phyloP scores from a whole-genome alignment of 2,888 invertebrate genomes.

The Shargacucullia verbasci region DNA sequence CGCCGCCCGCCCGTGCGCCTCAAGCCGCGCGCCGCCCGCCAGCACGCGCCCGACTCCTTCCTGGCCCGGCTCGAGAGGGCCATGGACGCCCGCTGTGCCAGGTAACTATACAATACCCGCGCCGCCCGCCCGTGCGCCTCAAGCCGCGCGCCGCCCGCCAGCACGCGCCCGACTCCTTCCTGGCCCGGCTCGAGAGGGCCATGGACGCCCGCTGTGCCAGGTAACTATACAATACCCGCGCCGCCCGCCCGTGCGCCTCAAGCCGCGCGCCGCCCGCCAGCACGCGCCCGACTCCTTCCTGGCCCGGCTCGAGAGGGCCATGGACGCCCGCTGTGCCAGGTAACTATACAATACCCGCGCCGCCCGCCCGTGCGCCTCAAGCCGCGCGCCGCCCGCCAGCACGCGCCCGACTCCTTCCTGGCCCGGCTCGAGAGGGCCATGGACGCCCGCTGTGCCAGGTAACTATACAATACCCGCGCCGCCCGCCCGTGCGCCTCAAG shows the following conservation, averaged over 20 bases:
- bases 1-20: conserved; percentile 81
- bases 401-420: conserved; percentile 87
- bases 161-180: conserved; percentile 83
- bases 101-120: conserved; percentile 95
- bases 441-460: conserved; percentile 93
- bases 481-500: conserved; percentile 79
- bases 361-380: conserved; percentile 80
- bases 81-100: conserved; percentile 93
- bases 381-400: conserved; percentile 33
- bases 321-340: conserved; percentile 94
- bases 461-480: conserved; percentile 93
- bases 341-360: conserved; percentile 93
- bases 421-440: conserved; percentile 92
- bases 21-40: conserved; percentile 3
- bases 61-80: conserved; percentile 92
- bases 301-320: conserved; percentile 91
- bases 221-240: conserved; percentile 94
- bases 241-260: conserved; percentile 80
- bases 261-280: not conserved
- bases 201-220: conserved; percentile 94
- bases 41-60: conserved; percentile 82
- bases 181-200: conserved; percentile 92
- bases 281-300: conserved; percentile 88
- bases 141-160: conserved; percentile 3
- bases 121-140: conserved; percentile 80